Evolutionary conservation across 2,888 invertebrate genomes (phyloP), one percentile per base, ranked within the genome.

Genomic region (Mythimna lalbum): DNA sequence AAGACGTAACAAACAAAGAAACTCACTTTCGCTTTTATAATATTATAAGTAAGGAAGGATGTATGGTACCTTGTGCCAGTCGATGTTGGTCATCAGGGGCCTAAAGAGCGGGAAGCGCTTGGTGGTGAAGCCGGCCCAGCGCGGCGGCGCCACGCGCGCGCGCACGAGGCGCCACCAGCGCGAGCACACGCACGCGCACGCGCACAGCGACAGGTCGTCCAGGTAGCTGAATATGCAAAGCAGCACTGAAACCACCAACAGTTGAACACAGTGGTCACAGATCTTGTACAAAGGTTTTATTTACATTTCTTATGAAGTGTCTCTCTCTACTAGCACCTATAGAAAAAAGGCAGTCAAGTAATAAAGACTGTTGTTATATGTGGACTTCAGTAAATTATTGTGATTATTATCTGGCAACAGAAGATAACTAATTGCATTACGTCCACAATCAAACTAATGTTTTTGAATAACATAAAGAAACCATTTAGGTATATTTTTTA

Each of bases 141-240:
- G 97, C 59, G 97, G 96, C 67, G 97, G 97, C 0, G 98, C 97
- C 73, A 98, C 97, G 85, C 98, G 98, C 78, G 98, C 97, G 69
- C 97, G 97, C 66, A 99, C 96, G 47, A 99, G 97, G 55, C 97
- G 97, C 80, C 97, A 96, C 99, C 99, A 99, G 79, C 98, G 97
- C 79, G 97, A 96, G 90, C 98, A 99, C 43, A 99, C 99, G 90
- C 98, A 98, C 52, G 98, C 98, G 71, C 98, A 98, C 88, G 98
- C 98, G 97, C 98, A 98, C 86, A 99, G 96, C 0, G 99, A 99
- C 89, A 99, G 97, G 93, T 99, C 99, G 90, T 99, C 99, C 88
- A 99, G 95, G 93, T 98, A 98, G 63, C 97, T 97, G 93, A 99
- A 99, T 77, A 99, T 98, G 79, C 97, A 97, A 63, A 99, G 96